phyloP scores from a whole-genome alignment of 1,140 invertebrate species.

The Homalodisca vitripennis region DNA sequence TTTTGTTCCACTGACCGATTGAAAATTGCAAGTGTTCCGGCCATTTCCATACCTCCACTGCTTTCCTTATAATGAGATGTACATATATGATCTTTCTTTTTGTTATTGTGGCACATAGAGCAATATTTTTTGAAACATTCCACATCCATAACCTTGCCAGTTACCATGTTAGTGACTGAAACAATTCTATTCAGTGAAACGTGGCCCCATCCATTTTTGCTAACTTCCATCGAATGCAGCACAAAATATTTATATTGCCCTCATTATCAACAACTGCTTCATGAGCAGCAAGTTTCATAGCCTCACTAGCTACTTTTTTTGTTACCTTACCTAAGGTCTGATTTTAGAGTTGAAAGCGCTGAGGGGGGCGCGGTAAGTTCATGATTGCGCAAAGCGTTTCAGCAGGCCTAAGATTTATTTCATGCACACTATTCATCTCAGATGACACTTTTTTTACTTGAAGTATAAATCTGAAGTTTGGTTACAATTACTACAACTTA shows the following conservation, averaged over 20 bases:
- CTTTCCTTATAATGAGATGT: not conserved
- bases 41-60: constrained; percentile 27
- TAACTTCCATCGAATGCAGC: not conserved
- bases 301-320: not conserved
- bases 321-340: not conserved
- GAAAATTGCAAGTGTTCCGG: too few species aligned
- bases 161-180: constrained; percentile 1
- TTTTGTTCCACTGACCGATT: too few species aligned
- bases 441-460: not conserved
- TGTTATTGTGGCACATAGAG: not conserved
- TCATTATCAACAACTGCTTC: too few species aligned
- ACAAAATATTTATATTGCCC: not conserved
- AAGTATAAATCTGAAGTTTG: not conserved
- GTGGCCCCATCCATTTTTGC: not conserved
- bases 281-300: not conserved
- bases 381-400: too few species aligned
- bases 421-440: too few species aligned
- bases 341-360: too few species aligned
- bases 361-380: too few species aligned
- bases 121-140: not conserved
- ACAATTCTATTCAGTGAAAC: too few species aligned
- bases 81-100: not conserved
- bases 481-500: not conserved
- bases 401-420: too few species aligned
- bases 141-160: not conserved